phyloP scores from a whole-genome alignment of 2,888 invertebrate species.

The Eucriotettix oculatus region DNA sequence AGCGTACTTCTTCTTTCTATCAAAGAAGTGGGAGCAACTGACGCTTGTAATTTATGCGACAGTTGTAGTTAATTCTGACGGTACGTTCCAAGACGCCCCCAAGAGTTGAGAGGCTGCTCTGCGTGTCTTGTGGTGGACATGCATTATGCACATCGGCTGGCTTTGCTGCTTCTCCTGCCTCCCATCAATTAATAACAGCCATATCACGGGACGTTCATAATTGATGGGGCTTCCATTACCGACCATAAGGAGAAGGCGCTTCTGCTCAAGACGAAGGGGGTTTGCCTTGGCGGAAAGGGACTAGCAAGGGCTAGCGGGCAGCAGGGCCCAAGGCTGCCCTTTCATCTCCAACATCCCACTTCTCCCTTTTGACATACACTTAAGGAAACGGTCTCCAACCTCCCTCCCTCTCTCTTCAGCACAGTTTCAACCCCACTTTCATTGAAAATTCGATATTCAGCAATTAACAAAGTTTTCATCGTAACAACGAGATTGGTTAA shows the following conservation, averaged over 20 bases:
- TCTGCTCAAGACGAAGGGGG: background rate
- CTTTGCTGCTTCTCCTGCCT: slow-evolving; percentile 10
- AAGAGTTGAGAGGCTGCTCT: background rate
- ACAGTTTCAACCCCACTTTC: too few relatives aligned
- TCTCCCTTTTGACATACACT: too few relatives aligned
- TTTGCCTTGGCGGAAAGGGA: background rate
- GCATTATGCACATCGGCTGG: slow-evolving; percentile 26
- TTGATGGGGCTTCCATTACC: slow-evolving; percentile 27
- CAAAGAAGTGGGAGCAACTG: too few relatives aligned
- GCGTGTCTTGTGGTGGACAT: slow-evolving; percentile 16
- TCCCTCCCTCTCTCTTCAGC: too few relatives aligned
- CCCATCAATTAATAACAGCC: slow-evolving; percentile 34
- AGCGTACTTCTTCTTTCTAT: too few relatives aligned
- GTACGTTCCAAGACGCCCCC: background rate
- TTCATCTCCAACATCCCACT: too few relatives aligned
- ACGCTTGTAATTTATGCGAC: too few relatives aligned
- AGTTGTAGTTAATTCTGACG: background rate
- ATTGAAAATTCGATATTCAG: too few relatives aligned
- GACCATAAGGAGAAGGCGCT: slow-evolving; percentile 1
- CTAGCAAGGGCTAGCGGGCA: background rate
- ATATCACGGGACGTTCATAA: slow-evolving; percentile 30
- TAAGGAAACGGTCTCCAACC: too few relatives aligned
- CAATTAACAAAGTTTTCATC: too few relatives aligned
- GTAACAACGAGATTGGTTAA: too few relatives aligned
- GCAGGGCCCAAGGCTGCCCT: too few relatives aligned